Percentiles rank a stretch among this genome's conserved stretches.
phyloP scores from a whole-genome alignment of 2,797 vertebrate species.

The Mallotus villosus region DNA sequence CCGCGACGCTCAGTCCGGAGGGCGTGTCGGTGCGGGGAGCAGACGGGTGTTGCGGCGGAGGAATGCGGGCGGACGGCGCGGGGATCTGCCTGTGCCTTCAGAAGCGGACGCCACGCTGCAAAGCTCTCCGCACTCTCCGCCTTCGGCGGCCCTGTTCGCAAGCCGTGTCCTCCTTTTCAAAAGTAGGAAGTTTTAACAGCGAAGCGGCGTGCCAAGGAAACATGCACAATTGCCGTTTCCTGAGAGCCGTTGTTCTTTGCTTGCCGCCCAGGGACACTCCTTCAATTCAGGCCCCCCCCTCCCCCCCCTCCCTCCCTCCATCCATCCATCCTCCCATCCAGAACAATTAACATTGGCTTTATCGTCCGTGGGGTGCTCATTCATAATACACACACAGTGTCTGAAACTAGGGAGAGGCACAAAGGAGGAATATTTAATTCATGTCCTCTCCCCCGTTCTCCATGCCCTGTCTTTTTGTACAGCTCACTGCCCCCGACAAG shows the following conservation, averaged over 20 bases:
- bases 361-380: slow-evolving; percentile 58
- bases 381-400: slow-evolving; percentile 60
- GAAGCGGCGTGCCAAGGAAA: slow-evolving; percentile 51
- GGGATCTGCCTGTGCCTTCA: background rate
- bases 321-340: slow-evolving; percentile 43
- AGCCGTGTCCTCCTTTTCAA: slow-evolving; percentile 7
- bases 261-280: slow-evolving; percentile 48
- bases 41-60: too few species aligned
- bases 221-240: slow-evolving; percentile 66
- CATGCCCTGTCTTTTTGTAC: slow-evolving; percentile 70
- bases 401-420: slow-evolving; percentile 61
- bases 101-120: too few species aligned
- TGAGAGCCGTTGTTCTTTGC: slow-evolving; percentile 50
- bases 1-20: too few species aligned
- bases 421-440: slow-evolving; percentile 75
- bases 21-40: too few species aligned
- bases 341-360: slow-evolving; percentile 72
- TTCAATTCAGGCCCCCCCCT: slow-evolving; percentile 30
- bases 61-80: too few species aligned
- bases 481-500: slow-evolving; percentile 72
- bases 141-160: slow-evolving; percentile 26
- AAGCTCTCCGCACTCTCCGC: too few species aligned
- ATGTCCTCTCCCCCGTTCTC: slow-evolving; percentile 54
- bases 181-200: slow-evolving; percentile 1
- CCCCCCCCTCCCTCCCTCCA: background rate